These are phyloP conservation scores for Ectemnius continuus DNA, from an alignment of 2,888 invertebrate genomes.

Conservation along the genomic window DNA sequence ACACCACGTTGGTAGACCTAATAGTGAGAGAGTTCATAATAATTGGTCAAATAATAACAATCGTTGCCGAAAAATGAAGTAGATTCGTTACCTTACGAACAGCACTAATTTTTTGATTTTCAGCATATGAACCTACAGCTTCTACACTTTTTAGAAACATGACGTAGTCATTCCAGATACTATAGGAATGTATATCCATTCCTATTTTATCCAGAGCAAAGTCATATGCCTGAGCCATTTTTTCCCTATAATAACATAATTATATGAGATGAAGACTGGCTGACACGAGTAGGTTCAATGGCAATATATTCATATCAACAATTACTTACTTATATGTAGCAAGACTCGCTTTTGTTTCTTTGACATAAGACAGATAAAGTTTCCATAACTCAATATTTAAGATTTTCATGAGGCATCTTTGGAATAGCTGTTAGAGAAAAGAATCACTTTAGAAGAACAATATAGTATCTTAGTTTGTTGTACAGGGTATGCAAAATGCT, in stretches of 20 bases:
- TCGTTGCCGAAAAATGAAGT: not conserved
- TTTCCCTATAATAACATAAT: conserved; percentile 86
- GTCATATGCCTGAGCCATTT: conserved; percentile 99
- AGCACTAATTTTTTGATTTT: conserved; percentile 99
- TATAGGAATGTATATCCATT: conserved; percentile 97
- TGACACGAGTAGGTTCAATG: not conserved
- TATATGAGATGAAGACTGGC: conserved; percentile 22
- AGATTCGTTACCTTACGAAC: conserved; percentile 89
- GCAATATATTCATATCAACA: conserved; percentile 5
- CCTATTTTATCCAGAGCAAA: conserved; percentile 99
- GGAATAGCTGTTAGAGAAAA: conserved; percentile 89
- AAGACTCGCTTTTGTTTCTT: conserved; percentile 96
- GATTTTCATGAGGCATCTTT: conserved; percentile 98
- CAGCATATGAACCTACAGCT: conserved; percentile 98
- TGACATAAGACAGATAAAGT: conserved; percentile 97
- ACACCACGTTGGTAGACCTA: conserved; percentile 97
- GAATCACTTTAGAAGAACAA: conserved; percentile 57
- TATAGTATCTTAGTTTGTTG: conserved; percentile 26
- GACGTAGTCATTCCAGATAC: conserved; percentile 99
- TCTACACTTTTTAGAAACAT: conserved; percentile 97
- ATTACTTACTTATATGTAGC: conserved; percentile 93
- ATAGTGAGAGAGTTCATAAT: conserved; percentile 39
- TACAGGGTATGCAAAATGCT: conserved; percentile 32
- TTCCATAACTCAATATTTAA: conserved; percentile 99
- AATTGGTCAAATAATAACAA: not conserved